Base-by-base conservation (phyloP, 1,140 invertebrate genomes). In the Bombus confusus region DNA sequence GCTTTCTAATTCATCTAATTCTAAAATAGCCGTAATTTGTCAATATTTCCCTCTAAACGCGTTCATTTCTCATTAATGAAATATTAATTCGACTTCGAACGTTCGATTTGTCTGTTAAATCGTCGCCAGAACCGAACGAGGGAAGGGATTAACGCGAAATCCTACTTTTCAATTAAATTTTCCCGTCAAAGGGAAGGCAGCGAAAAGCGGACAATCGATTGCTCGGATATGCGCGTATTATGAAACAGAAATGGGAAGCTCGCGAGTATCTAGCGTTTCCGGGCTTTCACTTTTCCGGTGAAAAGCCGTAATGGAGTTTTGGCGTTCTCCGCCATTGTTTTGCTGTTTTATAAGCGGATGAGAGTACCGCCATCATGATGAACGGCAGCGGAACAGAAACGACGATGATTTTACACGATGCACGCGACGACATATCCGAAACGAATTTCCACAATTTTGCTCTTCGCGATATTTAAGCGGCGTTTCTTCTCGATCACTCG, bases 271-370 rank as follows among this genome's bases (percentile, higher is more conserved):
- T 73, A 28, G 71, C 22, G 34, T 82, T 75, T 64, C 8, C 69
- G n/a, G 52, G 52, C 47, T 80, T 87, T 64, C 74, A 64, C 79
- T 86, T 87, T 88, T 57, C 57, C 28, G 41, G 52, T 4, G 76
- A 64, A 86, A 81, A 68, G 57, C 78, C 66, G 80, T 88, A 89
- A 89, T 86, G 80, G 87, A 89, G 80, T 89, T 89, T 88, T 75
- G 83, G 37, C 87, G 83, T 89, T 86, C 74, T 15, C 78, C 75
- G 64, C 34, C 80, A 69, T 89, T 89, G 80, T 89, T 89, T 89
- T 64, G 72, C 87, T 59, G 86, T 89, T 89, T 86, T 89, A 83
- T 89, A 78, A 88, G 85, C 87, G 72, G 86, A 80, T 41, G 73
- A 73, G 80, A 86, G 69, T 59, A 57, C 47, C 73, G 62, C 47